These are phyloP conservation scores for Dipodomys merriami DNA, from an alignment of 2,113 vertebrate genomes.

Conservation along the genomic window DNA sequence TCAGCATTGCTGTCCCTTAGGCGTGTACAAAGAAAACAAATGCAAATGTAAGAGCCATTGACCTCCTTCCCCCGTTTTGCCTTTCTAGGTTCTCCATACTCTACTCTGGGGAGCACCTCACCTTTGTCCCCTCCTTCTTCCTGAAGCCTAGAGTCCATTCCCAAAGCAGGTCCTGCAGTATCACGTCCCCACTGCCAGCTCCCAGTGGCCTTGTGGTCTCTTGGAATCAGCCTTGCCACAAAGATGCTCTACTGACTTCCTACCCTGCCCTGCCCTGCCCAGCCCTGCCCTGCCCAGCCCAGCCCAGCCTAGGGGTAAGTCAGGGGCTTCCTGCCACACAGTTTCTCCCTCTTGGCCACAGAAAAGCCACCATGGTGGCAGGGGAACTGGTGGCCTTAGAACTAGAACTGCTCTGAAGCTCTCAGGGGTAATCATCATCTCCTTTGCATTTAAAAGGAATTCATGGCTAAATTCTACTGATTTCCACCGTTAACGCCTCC, in stretches of 20 bases:
- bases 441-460: not conserved
- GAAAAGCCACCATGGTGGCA: not conserved
- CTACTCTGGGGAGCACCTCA: not conserved
- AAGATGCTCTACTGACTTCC: not conserved
- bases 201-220: not conserved
- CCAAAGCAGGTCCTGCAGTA: not conserved
- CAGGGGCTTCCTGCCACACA: not conserved
- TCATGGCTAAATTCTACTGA: not conserved
- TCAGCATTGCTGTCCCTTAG: not conserved
- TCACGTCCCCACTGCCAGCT: not conserved
- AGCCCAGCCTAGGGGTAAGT: not conserved
- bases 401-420: not conserved
- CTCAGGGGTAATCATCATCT: not conserved
- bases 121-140: not conserved
- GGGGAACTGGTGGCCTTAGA: not conserved
- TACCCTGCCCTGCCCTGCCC: no score
- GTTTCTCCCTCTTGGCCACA: not conserved
- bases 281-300: no score
- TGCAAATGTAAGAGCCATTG: not conserved
- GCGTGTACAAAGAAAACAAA: not conserved
- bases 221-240: not conserved
- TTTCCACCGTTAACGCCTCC: not conserved
- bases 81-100: not conserved
- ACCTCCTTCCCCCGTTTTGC: not conserved
- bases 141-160: not conserved